Evolutionary conservation across 2,888 invertebrate genomes (phyloP).

Genomic region (Lymantria dispar): DNA sequence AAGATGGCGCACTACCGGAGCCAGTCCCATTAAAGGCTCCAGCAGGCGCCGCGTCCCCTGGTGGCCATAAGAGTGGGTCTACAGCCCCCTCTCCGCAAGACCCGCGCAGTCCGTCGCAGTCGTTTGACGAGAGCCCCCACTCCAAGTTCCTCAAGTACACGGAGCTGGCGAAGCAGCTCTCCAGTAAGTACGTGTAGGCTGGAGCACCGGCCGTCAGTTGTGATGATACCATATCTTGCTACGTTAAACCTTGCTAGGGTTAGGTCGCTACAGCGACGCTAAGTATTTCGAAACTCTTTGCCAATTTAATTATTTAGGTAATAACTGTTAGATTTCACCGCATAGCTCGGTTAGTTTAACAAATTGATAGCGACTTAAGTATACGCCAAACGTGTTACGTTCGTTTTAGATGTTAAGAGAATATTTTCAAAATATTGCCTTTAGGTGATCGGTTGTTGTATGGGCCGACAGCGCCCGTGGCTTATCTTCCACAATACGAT

Average conservation of each 20-base stretch:
- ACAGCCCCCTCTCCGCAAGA: conserved; percentile 78
- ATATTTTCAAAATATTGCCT: conserved; percentile 82
- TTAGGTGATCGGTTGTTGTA: conserved; percentile 68
- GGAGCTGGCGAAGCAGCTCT: conserved; percentile 98
- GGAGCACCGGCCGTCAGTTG: conserved; percentile 69
- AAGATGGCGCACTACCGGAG: conserved; percentile 93
- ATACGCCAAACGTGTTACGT: conserved; percentile 83
- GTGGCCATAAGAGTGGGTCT: conserved; percentile 68
- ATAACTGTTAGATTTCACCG: conserved; percentile 78
- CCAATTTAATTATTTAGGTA: conserved; percentile 82
- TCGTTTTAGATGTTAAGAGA: conserved; percentile 73
- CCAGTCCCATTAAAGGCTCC: conserved; percentile 85
- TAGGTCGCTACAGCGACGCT: conserved; percentile 77
- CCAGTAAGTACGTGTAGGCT: conserved; percentile 96
- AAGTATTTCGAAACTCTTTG: conserved; percentile 82
- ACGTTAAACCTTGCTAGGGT: conserved; percentile 79
- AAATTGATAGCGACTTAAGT: conserved; percentile 79
- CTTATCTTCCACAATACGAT: conserved; percentile 76
- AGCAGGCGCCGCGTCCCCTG: conserved; percentile 68
- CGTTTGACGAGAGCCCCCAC: conserved; percentile 95
- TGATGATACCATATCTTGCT: conserved; percentile 92
- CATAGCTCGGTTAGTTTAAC: conserved; percentile 81
- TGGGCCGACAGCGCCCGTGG: conserved; percentile 43
- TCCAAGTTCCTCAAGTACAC: conserved; percentile 99
- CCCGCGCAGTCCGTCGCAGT: conserved; percentile 82